These are phyloP conservation scores for Ichneumoninae sp. DNA, from an alignment of 2,888 invertebrate species.

Conservation along the genomic window DNA sequence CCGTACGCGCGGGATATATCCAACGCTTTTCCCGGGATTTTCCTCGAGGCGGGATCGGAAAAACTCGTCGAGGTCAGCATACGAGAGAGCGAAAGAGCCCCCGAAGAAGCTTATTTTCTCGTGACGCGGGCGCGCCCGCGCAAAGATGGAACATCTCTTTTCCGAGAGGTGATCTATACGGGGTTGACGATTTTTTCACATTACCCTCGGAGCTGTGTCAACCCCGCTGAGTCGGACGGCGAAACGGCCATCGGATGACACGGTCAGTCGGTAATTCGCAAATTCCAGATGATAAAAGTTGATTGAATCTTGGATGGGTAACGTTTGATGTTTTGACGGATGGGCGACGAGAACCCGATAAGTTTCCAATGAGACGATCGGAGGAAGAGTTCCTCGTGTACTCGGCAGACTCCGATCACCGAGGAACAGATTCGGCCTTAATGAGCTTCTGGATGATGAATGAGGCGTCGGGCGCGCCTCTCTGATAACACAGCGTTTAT, in stretches of 20 bases:
- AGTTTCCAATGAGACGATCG: slow-evolving; percentile 58
- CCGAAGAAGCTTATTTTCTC: slow-evolving; percentile 64
- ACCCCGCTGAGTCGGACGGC: slow-evolving; percentile 7
- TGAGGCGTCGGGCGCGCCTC: slow-evolving; percentile 84
- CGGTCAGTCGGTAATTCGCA: slow-evolving; percentile 12
- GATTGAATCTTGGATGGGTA: neutral
- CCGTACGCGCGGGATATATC: slow-evolving; percentile 53
- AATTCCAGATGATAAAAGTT: neutral
- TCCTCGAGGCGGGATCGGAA: slow-evolving; percentile 75
- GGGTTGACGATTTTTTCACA: slow-evolving; percentile 52
- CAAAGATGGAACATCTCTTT: slow-evolving; percentile 60
- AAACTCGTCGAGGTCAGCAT: slow-evolving; percentile 80
- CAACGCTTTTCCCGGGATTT: slow-evolving; percentile 74
- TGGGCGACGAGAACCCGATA: slow-evolving; percentile 39
- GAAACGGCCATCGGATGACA: slow-evolving; percentile 27
- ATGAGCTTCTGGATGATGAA: slow-evolving; percentile 85
- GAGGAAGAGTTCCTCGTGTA: slow-evolving; percentile 67
- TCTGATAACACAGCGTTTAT: slow-evolving; percentile 75
- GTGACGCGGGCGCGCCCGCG: slow-evolving; percentile 45
- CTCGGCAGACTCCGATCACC: slow-evolving; percentile 81
- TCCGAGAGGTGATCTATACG: slow-evolving; percentile 58
- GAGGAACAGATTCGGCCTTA: slow-evolving; percentile 84
- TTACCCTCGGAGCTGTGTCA: slow-evolving; percentile 31
- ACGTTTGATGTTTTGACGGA: neutral
- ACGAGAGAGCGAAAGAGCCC: slow-evolving; percentile 62